These are phyloP conservation scores for Chamaetylas fuelleborni DNA, from an alignment of 2,113 vertebrate species.

Conservation along the genomic window DNA sequence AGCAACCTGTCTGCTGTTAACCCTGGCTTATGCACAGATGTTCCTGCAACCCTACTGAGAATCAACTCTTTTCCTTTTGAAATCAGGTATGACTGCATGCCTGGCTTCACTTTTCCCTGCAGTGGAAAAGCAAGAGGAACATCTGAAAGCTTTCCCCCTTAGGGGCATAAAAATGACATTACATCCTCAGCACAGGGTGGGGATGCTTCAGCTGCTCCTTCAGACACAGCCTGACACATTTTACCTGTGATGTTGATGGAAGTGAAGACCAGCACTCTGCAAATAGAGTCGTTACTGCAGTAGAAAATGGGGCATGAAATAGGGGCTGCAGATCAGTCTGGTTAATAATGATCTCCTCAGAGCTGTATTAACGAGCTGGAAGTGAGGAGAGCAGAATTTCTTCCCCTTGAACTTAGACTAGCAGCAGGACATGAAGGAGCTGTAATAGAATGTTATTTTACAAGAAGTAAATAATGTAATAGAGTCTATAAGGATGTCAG, in stretches of 20 bases:
- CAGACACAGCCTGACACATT: background rate
- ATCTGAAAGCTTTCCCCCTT: background rate
- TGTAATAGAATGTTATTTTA: constrained; percentile 77
- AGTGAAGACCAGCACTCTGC: background rate
- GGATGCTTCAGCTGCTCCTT: background rate
- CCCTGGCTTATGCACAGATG: background rate
- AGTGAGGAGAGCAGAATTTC: constrained; percentile 45
- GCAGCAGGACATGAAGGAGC: constrained; percentile 70
- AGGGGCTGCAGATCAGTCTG: constrained; percentile 38
- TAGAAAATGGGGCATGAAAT: constrained; percentile 64
- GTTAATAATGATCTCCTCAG: constrained; percentile 60
- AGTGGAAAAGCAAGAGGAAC: background rate
- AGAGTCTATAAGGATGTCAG: constrained; percentile 73
- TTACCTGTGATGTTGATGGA: background rate
- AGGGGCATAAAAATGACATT: background rate
- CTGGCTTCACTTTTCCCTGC: background rate
- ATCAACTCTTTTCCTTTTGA: background rate
- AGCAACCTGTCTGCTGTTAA: constrained; percentile 35
- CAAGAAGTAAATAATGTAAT: constrained; percentile 78
- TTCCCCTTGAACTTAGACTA: constrained; percentile 68
- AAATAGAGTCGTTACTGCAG: constrained; percentile 28
- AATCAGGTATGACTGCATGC: background rate
- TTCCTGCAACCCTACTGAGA: background rate
- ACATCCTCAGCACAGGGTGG: background rate
- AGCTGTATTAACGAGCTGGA: constrained; percentile 55